phyloP scores from a whole-genome alignment of 2,113 vertebrate species.

The Chrysochloris asiatica region DNA sequence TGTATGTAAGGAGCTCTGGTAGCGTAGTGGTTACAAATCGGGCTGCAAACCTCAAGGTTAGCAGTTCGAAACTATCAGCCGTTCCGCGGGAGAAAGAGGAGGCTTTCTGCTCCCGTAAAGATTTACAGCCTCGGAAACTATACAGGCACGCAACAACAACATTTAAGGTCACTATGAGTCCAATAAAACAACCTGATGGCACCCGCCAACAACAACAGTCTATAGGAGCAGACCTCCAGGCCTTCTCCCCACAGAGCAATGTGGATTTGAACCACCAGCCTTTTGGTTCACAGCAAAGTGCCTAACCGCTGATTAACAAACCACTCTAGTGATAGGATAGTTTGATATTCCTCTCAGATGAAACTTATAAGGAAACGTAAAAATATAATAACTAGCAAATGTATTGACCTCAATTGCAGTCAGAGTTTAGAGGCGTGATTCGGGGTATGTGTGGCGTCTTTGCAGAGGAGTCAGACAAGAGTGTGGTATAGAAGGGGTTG shows the following conservation, averaged over 20 bases:
- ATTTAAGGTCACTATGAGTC: too few species aligned
- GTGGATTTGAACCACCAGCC: background rate
- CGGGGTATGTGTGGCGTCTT: background rate
- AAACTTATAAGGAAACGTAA: background rate
- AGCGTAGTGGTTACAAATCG: too few species aligned
- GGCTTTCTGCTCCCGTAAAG: too few species aligned
- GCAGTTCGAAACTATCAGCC: too few species aligned
- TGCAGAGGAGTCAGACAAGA: background rate
- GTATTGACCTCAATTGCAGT: background rate
- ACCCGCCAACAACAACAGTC: background rate
- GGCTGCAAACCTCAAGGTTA: too few species aligned
- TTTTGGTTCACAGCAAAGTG: background rate
- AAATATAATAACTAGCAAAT: too few species aligned
- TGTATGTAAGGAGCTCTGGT: too few species aligned
- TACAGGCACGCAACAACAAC: too few species aligned
- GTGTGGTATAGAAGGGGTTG: background rate
- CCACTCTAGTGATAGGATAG: background rate
- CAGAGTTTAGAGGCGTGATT: background rate
- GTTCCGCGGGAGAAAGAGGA: too few species aligned
- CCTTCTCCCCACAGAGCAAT: background rate
- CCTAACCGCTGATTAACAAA: background rate
- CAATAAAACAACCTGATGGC: background rate
- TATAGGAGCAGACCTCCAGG: background rate
- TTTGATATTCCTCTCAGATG: background rate
- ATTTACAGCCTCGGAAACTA: too few species aligned